Evolutionary conservation across 2,888 invertebrate species (phyloP), one percentile per base, ranked within the genome.

Genomic region (Tetropium fuscum): DNA sequence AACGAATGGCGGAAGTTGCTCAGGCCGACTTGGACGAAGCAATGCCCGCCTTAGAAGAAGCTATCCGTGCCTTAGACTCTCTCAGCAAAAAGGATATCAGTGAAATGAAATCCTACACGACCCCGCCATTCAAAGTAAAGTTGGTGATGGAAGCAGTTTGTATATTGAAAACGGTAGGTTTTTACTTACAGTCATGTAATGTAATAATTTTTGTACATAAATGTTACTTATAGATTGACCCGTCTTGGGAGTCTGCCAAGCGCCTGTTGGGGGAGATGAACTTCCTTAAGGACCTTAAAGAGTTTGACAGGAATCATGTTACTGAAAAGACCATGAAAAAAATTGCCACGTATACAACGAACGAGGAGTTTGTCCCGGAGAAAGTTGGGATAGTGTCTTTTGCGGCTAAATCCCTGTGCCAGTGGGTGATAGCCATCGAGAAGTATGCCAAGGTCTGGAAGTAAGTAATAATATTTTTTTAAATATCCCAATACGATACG

Each of bases 391-490:
- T 87, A 1, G 94, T 95, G 30, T 95, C 95, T 0, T 74, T 85
- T 0, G 95, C 95, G 0, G 94, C 95, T 13, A 94, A 93, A 81
- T 95, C 95, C 1, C 83, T 96, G 16, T 94, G 94, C 77, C 87
- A 93, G 76, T 96, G 96, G 96, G 95, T 94, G 5, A 86, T 93
- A 59, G 95, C 95, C 1, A 95, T 96, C 79, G 94, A 96, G 80
- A 90, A 94, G 77, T 96, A 96, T 76, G 95, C 91, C 1, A 91
- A 93, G 82, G 90, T 95, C 36, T 95, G 88, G 85, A 91, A 89
- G 91, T 91, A 76, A 84, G n/a, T 25, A 38, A 16, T 18, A 27
- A 40, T 18, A 22, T 38, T 25, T 11, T 51, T 41, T 20, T 18
- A 38, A 38, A 6, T 4, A 18, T 38, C 15, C 4, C 15, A 6